A percentile compares a stretch with the other conserved stretches of the same genome.
Conservation (phyloP, 2,888 invertebrate genomes). For the Melanargia galathea region DNA sequence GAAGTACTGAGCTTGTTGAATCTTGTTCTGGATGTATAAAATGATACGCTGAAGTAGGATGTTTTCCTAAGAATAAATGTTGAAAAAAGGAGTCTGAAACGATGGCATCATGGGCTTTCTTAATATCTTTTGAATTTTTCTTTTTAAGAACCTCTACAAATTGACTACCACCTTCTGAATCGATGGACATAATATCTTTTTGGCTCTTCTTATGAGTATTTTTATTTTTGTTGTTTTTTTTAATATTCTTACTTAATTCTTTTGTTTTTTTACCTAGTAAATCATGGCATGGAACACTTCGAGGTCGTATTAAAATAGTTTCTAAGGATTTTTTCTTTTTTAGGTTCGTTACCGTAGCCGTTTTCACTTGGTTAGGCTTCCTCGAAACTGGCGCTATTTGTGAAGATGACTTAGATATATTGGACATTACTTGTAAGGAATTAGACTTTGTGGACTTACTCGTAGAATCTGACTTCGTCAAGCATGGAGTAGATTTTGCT, state of each 20-base stretch:
- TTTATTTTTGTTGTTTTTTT: constrained; percentile 55
- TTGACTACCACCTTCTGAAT: constrained; percentile 60
- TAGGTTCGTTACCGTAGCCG: constrained; percentile 67
- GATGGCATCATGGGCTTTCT: constrained; percentile 81
- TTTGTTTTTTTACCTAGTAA: constrained; percentile 64
- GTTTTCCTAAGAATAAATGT: constrained; percentile 84
- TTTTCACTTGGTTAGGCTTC: constrained; percentile 62
- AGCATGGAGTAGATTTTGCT: constrained; percentile 64
- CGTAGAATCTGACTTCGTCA: constrained; percentile 51
- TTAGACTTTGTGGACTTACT: constrained; percentile 44
- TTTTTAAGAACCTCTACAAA: constrained; percentile 61
- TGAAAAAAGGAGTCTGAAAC: constrained; percentile 87
- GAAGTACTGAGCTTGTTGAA: constrained; percentile 81
- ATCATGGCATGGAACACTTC: constrained; percentile 66
- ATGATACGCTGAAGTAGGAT: constrained; percentile 50
- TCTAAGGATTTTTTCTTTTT: constrained; percentile 71
- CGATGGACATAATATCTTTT: constrained; percentile 40
- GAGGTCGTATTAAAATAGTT: constrained; percentile 57
- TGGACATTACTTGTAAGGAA: constrained; percentile 51
- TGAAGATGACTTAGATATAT: constrained; percentile 63
- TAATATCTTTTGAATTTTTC: constrained; percentile 72
- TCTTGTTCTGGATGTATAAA: constrained; percentile 63
- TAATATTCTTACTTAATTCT: constrained; percentile 52
- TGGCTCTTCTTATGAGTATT: constrained; percentile 41
- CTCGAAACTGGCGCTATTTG: constrained; percentile 56